phyloP scores from a whole-genome alignment of 2,888 invertebrate genomes.

The Morpho deidamia region DNA sequence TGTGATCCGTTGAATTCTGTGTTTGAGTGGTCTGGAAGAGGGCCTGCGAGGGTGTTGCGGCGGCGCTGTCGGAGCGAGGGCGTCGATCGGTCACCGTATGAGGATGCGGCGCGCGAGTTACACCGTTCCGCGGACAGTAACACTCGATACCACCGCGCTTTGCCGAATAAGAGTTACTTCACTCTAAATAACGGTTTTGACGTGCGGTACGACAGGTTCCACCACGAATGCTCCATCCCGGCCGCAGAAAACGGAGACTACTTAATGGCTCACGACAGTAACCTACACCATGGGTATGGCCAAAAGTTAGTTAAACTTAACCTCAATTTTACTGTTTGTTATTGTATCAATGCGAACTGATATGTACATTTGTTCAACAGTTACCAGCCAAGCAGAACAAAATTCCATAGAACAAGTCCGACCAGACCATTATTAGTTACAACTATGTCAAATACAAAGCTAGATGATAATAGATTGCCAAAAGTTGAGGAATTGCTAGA shows the following conservation, averaged over 20 bases:
- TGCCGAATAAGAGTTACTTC: slow-evolving; percentile 60
- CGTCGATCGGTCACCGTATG: slow-evolving; percentile 68
- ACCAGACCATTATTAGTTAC: slow-evolving; percentile 57
- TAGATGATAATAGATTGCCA: slow-evolving; percentile 59
- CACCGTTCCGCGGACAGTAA: slow-evolving; percentile 46
- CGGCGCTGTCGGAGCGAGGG: slow-evolving; percentile 74
- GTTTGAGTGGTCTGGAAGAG: slow-evolving; percentile 58
- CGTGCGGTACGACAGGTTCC: slow-evolving; percentile 44
- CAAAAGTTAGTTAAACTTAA: slow-evolving; percentile 22
- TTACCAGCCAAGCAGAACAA: slow-evolving; percentile 57
- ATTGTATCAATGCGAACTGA: background rate
- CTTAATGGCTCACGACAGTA: slow-evolving; percentile 61
- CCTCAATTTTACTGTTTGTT: slow-evolving; percentile 10
- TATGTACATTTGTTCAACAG: slow-evolving; percentile 30
- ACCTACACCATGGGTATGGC: slow-evolving; percentile 51
- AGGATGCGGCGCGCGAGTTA: slow-evolving; percentile 58
- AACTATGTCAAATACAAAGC: slow-evolving; percentile 59
- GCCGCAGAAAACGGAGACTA: slow-evolving; percentile 66
- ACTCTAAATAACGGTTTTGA: slow-evolving; percentile 51
- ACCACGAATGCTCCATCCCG: slow-evolving; percentile 61
- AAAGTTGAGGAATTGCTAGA: slow-evolving; percentile 70
- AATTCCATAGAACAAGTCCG: slow-evolving; percentile 55
- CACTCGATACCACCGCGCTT: slow-evolving; percentile 44
- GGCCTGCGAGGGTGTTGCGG: slow-evolving; percentile 62
- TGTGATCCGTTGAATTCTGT: slow-evolving; percentile 65